Base-by-base conservation (phyloP, 2,797 vertebrate species). In the Petrocephalus sullivani region DNA sequence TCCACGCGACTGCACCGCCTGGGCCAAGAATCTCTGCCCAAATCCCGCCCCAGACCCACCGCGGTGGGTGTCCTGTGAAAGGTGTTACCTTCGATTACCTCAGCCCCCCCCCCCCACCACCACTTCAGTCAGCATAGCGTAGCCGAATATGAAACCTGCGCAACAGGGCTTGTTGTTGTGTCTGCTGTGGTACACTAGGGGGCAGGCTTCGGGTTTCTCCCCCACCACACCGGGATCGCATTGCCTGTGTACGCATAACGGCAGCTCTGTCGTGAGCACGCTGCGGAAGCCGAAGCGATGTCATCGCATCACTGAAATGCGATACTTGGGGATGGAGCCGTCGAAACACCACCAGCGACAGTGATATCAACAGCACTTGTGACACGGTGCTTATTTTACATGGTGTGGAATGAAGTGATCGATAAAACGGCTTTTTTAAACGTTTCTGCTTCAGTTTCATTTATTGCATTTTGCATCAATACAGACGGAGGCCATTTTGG, bases 21-120 rank as follows among this genome's bases (percentile, higher is more conserved):
- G 88, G 89, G 88, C 53, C 28, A 92, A 94, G 94, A 94, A 94
- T 93, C 94, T 94, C 91, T 89, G 89, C 92, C 92, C 93, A 94
- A 95, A 95, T 95, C 94, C 94, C 92, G 92, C 93, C 78, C 94
- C 95, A 94, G 95, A 95, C 92, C 93, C 46, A 88, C 92, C 94
- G 92, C 92, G 92, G 93, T 93, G 93, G 92, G 94, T 93, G 94
- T 93, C 94, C 94, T 95, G 95, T 95, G 94, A 94, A 95, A 92
- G 92, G 94, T 93, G 94, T 95, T 96, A 95, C 94, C 94, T 93
- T 93, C 94, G 94, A 95, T 96, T 95, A 95, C 93, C 93, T 92
- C 92, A 93, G 93, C 92, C 93, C 92, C 92, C 92, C 93, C 92
- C 91, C 90, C 92, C 90, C 92, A 91, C 92, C 91, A 92, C 92